These are phyloP conservation scores for Megamerina dolium DNA, from an alignment of 2,888 invertebrate species.

Conservation along the genomic window DNA sequence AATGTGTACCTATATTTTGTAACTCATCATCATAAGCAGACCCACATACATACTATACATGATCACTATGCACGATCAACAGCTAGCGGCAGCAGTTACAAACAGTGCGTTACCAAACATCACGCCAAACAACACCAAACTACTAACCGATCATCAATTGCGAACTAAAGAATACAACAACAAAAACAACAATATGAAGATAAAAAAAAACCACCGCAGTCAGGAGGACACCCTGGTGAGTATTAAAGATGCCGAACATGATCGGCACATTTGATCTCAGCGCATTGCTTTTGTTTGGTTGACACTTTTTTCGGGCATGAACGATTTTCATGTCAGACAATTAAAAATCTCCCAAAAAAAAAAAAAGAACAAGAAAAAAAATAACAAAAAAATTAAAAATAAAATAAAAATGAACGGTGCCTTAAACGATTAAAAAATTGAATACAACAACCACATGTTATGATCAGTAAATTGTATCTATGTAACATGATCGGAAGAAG, in stretches of 20 bases:
- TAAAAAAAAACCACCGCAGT: slow-evolving; percentile 38
- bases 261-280: slow-evolving; percentile 44
- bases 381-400: no score
- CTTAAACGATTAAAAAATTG: background rate
- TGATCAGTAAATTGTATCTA: slow-evolving; percentile 11
- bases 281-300: slow-evolving; percentile 49
- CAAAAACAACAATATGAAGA: no score
- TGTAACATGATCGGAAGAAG: background rate
- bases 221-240: slow-evolving; percentile 46
- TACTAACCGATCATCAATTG: no score
- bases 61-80: no score
- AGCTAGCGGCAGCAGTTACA: slow-evolving; percentile 13
- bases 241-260: slow-evolving; percentile 45
- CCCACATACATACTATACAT: no score
- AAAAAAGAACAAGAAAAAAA: no score
- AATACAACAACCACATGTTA: background rate
- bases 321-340: slow-evolving; percentile 38
- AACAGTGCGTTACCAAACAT: slow-evolving; percentile 27
- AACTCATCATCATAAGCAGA: slow-evolving; percentile 25
- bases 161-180: no score
- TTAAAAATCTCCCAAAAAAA: no score
- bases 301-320: slow-evolving; percentile 50
- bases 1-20: slow-evolving; percentile 43
- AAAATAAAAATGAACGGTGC: no score
- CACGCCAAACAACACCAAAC: no score